phyloP scores from a whole-genome alignment of 2,888 invertebrate species.

The Pseudococcus viburni region DNA sequence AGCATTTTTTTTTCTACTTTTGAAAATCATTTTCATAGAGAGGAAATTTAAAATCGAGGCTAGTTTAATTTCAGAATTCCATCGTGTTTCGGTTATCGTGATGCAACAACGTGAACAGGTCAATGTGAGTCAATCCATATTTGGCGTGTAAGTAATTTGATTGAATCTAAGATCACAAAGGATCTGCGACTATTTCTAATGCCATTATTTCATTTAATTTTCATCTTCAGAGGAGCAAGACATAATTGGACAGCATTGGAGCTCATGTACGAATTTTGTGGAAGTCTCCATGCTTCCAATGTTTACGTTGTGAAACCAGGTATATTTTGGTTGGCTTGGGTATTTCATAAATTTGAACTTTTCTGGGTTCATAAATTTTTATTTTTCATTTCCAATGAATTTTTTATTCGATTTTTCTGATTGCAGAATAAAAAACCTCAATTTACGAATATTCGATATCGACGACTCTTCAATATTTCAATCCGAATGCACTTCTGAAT shows the following conservation, averaged over 20 bases:
- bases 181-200: too few relatives aligned
- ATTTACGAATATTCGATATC: too few relatives aligned
- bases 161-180: neutral
- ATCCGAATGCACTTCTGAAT: too few relatives aligned
- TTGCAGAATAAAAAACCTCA: neutral
- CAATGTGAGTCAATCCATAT: neutral
- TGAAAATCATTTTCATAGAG: too few relatives aligned
- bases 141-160: neutral
- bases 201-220: too few relatives aligned
- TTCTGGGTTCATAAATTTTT: too few relatives aligned
- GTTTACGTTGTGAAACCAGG: neutral
- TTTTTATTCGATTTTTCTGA: neutral
- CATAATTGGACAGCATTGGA: neutral
- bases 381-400: neutral
- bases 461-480: too few relatives aligned
- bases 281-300: constrained; percentile 20
- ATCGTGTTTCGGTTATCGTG: constrained; percentile 11
- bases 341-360: neutral
- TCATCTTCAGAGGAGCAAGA: neutral
- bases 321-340: neutral
- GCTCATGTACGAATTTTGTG: neutral
- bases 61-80: neutral
- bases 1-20: neutral
- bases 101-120: neutral
- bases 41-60: neutral